phyloP scores from a whole-genome alignment of 2,113 vertebrate species.

The Salvelinus sp. region DNA sequence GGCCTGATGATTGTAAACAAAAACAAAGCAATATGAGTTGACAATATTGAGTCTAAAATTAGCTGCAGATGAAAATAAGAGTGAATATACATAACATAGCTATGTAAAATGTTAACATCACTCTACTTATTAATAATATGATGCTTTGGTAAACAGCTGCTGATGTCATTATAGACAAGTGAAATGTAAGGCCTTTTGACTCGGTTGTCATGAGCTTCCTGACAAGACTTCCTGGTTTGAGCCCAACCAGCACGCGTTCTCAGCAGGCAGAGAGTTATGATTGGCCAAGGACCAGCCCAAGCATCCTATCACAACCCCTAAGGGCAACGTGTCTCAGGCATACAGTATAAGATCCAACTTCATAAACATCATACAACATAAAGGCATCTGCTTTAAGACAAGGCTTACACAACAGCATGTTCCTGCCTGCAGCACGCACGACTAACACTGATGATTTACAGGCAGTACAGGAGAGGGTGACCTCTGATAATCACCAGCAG shows the following conservation, averaged over 20 bases:
- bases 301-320: no score
- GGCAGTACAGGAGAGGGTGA: no score
- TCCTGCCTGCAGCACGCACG: no score
- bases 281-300: conserved; percentile 39
- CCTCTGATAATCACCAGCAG: no score
- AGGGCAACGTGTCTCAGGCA: background rate
- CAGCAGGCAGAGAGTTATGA: conserved; percentile 35
- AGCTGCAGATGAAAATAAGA: background rate
- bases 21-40: conserved; percentile 36
- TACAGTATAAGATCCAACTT: background rate
- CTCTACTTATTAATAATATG: conserved; percentile 12
- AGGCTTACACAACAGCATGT: background rate
- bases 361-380: background rate
- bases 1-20: background rate
- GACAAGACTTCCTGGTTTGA: conserved; percentile 11
- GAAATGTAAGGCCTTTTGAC: conserved; percentile 29
- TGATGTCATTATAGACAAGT: conserved; percentile 50
- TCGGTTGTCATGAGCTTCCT: conserved; percentile 53
- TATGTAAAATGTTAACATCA: conserved; percentile 18
- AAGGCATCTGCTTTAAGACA: background rate
- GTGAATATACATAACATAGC: background rate
- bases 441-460: no score
- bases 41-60: conserved; percentile 36
- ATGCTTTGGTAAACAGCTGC: conserved; percentile 44
- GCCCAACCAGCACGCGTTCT: conserved; percentile 42